These are phyloP conservation scores for Tachysurus vachellii DNA, from an alignment of 2,113 vertebrate species.

Conservation along the genomic window DNA sequence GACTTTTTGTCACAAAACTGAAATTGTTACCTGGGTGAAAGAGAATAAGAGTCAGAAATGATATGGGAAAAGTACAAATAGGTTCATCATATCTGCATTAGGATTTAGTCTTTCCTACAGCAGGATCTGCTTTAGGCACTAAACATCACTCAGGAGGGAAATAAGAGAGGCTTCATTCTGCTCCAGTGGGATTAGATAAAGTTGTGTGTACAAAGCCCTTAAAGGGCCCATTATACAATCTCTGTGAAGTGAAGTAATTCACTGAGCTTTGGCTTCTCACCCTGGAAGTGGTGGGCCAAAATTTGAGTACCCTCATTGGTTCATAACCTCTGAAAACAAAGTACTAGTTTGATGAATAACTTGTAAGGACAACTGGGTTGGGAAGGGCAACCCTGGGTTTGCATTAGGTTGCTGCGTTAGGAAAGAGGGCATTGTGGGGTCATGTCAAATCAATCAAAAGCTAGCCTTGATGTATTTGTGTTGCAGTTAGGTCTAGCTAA, in stretches of 20 bases:
- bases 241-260: constrained; percentile 76
- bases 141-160: constrained; percentile 58
- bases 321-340: constrained; percentile 65
- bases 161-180: constrained; percentile 62
- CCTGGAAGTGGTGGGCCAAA: constrained; percentile 65
- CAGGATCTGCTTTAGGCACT: neutral
- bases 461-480: neutral
- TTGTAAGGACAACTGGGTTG: constrained; percentile 63
- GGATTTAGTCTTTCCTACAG: neutral
- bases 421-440: constrained; percentile 55
- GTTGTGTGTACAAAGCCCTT: constrained; percentile 62
- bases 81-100: neutral
- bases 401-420: constrained; percentile 34
- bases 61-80: neutral
- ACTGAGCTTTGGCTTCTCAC: constrained; percentile 68
- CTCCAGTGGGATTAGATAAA: constrained; percentile 64
- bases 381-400: constrained; percentile 42
- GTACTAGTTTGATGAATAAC: constrained; percentile 64
- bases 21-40: neutral
- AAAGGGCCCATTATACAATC: constrained; percentile 68
- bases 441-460: constrained; percentile 44
- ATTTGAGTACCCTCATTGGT: constrained; percentile 67
- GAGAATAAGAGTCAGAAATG: neutral
- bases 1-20: neutral
- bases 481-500: neutral